A percentile compares a stretch with the other conserved stretches of the same genome.
Conservation (phyloP, 2,113 vertebrate genomes). For the Aleadryas rufinucha region DNA sequence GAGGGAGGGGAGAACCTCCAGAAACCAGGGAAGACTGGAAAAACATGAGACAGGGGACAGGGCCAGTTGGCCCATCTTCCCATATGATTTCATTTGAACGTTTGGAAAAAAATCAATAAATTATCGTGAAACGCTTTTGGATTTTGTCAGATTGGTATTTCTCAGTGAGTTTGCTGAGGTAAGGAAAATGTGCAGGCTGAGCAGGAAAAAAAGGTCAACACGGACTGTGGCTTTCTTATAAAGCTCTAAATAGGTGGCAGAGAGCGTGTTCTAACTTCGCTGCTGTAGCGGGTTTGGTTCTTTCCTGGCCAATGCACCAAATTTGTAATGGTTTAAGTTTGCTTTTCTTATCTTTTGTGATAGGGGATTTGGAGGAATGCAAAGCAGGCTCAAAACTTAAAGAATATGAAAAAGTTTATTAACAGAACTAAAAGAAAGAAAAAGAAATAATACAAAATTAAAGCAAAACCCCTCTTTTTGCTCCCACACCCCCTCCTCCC, state of each 20-base stretch:
- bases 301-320: too few relatives aligned
- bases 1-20: not conserved
- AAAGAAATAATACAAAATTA: too few relatives aligned
- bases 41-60: not conserved
- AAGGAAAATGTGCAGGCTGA: not conserved
- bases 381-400: too few relatives aligned
- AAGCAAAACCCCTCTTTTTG: too few relatives aligned
- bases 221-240: not conserved
- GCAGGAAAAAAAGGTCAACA: not conserved
- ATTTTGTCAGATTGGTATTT: not conserved
- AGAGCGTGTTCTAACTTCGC: not conserved
- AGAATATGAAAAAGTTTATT: too few relatives aligned
- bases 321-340: too few relatives aligned
- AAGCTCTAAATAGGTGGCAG: not conserved
- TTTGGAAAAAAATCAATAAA: not conserved
- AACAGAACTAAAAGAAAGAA: too few relatives aligned
- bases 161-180: not conserved
- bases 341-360: too few relatives aligned
- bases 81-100: not conserved
- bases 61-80: not conserved
- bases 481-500: too few relatives aligned
- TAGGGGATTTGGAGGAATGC: too few relatives aligned
- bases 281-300: too few relatives aligned
- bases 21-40: not conserved
- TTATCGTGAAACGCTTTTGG: not conserved